Base-by-base conservation (phyloP, 53 echinoderm and acorn worm species). In the Paracentrotus lividus region DNA sequence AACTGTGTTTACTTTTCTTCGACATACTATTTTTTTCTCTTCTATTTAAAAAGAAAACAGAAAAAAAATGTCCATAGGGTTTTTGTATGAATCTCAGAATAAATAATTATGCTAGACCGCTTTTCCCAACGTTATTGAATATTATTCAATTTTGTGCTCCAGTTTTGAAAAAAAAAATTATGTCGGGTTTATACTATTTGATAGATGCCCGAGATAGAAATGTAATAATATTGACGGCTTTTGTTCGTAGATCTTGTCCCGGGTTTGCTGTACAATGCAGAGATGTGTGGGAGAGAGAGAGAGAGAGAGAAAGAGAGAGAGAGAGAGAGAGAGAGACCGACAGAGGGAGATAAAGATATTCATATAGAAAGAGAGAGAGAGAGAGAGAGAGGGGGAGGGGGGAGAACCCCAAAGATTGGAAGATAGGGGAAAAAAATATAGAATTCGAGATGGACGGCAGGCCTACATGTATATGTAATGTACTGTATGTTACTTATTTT, bases 311-410 rank as follows among this genome's bases (percentile, higher is more conserved):
- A 8, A 81, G 81, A 24, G n/a, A 47, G 81, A 81, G n/a, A 12
- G 26, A 8, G 76, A 76, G 13, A 4, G 76, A 20, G 8, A 76
- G 42, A 42, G 18, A 76, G 16, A 76, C 18, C n/a, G 42, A 42
- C 13, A 42, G 18, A 76, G 42, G 40, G 27, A 38, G 14, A 76
- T 4, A 76, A 20, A 36, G 24, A 69, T 6, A n/a, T n/a, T n/a
- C n/a, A n/a, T n/a, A 76, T 16, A 76, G 76, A 76, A 20, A 42
- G 76, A 76, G 42, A 76, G 76, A 76, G 42, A 76, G 38, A 42
- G 42, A 76, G 42, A 76, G 40, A 75, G 75, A 75, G 40, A 75
- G 40, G 27, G 15, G 27, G 75, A 16, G 26, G 67, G 5, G 76
- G 15, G 42, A 40, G 76, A 76, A 42, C 18, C 0, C 38, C 15